phyloP scores from a whole-genome alignment of 2,113 vertebrate genomes.

The Eurypyga helias region DNA sequence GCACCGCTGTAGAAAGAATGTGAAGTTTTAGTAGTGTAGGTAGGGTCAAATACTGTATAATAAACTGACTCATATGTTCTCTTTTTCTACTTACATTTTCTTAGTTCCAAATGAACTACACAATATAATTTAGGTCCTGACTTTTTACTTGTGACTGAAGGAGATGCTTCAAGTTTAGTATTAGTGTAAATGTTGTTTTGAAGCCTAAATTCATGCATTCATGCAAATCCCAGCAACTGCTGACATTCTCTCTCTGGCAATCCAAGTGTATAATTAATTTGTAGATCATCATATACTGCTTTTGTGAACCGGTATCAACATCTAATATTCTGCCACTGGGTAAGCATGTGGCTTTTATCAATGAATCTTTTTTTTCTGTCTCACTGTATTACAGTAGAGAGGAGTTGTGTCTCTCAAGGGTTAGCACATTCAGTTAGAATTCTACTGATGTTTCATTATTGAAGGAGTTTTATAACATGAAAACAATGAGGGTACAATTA shows the following conservation, averaged over 20 bases:
- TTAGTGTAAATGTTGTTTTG: background rate
- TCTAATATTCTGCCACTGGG: background rate
- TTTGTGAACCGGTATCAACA: background rate
- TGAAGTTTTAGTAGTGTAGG: background rate
- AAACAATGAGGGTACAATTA: background rate
- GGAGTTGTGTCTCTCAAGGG: background rate
- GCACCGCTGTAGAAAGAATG: conserved; percentile 8
- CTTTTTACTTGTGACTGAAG: background rate
- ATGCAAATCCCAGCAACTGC: background rate
- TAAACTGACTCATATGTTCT: background rate
- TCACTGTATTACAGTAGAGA: background rate
- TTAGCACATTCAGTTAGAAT: background rate
- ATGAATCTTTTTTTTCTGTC: background rate
- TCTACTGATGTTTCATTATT: background rate
- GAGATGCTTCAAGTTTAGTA: background rate
- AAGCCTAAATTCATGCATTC: conserved; percentile 15
- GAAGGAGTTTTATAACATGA: background rate
- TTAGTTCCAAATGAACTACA: conserved; percentile 22
- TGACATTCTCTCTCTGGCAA: background rate
- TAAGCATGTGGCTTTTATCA: conserved; percentile 34
- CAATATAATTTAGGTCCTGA: background rate
- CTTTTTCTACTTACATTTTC: background rate
- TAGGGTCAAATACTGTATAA: conserved; percentile 37
- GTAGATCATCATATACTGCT: background rate
- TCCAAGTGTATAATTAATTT: conserved; percentile 22